phyloP scores from a whole-genome alignment of 2,797 vertebrate species.

The Bradypodion ventrale region DNA sequence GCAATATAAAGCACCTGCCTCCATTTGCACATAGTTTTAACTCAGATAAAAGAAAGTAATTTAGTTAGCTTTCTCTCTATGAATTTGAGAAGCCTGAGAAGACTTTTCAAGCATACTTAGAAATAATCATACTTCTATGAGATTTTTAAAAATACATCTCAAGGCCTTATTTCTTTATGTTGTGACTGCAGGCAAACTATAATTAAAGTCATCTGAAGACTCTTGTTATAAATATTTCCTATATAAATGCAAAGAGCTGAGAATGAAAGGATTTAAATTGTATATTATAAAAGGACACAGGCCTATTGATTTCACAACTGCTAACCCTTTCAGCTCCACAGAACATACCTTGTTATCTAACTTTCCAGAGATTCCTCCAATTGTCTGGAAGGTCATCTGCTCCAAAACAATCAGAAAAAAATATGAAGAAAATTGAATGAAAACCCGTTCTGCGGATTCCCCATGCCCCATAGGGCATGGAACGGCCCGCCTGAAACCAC shows the following conservation, averaged over 20 bases:
- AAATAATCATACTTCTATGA: background rate
- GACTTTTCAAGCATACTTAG: constrained; percentile 41
- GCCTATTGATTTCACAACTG: constrained; percentile 26
- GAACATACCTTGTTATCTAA: background rate
- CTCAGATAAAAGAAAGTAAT: background rate
- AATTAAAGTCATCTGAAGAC: constrained; percentile 58
- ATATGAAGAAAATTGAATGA: constrained; percentile 10
- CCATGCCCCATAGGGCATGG: no score
- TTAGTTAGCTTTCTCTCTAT: constrained; percentile 25
- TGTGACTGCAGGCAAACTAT: constrained; percentile 46
- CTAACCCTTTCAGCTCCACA: constrained; percentile 52
- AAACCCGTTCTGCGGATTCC: no score
- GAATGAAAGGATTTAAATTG: constrained; percentile 53
- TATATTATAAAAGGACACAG: constrained; percentile 43
- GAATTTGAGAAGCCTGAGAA: constrained; percentile 45
- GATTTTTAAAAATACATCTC: constrained; percentile 24
- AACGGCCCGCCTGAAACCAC: no score
- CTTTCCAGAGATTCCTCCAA: background rate
- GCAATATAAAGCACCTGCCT: background rate
- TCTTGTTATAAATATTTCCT: constrained; percentile 36
- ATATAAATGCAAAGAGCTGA: constrained; percentile 52
- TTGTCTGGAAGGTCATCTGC: constrained; percentile 2
- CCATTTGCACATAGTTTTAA: background rate
- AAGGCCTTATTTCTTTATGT: constrained; percentile 42
- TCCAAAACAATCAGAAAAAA: background rate